phyloP scores from a whole-genome alignment of 1,140 invertebrate genomes.

The Melanaphis sacchari region DNA sequence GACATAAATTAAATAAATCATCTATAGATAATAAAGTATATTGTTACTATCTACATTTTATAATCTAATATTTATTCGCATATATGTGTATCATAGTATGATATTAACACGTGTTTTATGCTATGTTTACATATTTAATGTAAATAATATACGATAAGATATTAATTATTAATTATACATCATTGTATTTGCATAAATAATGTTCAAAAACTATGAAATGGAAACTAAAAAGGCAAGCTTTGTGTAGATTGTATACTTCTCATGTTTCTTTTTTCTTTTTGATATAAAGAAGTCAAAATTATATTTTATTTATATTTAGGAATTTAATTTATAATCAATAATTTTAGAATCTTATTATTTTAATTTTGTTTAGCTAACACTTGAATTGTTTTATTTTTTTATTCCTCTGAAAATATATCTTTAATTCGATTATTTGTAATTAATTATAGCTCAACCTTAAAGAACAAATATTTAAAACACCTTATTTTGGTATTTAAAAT shows the following conservation, averaged over 20 bases:
- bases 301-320: background rate
- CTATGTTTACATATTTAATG: background rate
- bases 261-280: background rate
- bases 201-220: background rate
- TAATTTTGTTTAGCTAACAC: no score
- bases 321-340: background rate
- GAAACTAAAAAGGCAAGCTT: background rate
- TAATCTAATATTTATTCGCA: background rate
- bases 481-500: no score
- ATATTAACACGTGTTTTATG: slow-evolving; percentile 5
- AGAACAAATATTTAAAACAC: no score
- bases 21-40: background rate
- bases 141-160: background rate
- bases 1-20: background rate
- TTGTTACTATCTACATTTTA: background rate
- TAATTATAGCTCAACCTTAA: no score
- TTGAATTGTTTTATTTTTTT: no score
- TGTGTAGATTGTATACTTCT: background rate
- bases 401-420: no score
- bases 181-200: background rate
- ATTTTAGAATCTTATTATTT: no score
- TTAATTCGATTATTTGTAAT: no score
- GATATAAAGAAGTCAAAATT: background rate
- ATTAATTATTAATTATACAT: background rate
- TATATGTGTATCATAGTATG: background rate